Evolutionary conservation across 2,888 invertebrate genomes (phyloP).

Genomic region (Synanthedon tipuliformis): DNA sequence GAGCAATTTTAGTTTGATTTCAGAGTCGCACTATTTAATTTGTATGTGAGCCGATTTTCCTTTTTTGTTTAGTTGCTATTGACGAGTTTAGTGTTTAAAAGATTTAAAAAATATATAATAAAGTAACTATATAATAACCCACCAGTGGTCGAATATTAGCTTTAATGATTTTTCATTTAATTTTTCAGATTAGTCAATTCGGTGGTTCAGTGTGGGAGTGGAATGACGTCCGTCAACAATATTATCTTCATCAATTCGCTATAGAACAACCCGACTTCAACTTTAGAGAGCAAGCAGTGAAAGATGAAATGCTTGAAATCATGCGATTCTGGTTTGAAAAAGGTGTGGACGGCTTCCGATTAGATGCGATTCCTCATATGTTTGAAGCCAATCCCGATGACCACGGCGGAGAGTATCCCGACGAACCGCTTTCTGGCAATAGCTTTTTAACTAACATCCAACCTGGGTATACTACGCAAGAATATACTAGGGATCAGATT

Average conservation of each 20-base stretch:
- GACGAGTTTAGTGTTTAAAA: too few relatives aligned
- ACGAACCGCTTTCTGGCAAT: constrained; percentile 61
- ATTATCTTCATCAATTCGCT: constrained; percentile 77
- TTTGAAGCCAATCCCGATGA: constrained; percentile 62
- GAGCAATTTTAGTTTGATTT: too few relatives aligned
- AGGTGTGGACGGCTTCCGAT: constrained; percentile 82
- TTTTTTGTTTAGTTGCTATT: too few relatives aligned
- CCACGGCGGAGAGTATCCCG: constrained; percentile 44
- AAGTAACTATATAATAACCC: too few relatives aligned
- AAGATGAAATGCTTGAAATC: constrained; percentile 68
- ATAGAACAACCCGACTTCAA: constrained; percentile 76
- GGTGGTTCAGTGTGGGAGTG: constrained; percentile 78
- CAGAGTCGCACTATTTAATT: too few relatives aligned
- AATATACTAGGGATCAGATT: constrained; percentile 72
- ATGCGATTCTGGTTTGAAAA: constrained; percentile 79
- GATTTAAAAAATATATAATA: constrained; percentile 1
- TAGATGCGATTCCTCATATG: constrained; percentile 74
- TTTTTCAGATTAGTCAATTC: constrained; percentile 60
- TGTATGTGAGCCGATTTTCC: too few relatives aligned
- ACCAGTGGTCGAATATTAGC: not conserved
- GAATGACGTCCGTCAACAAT: constrained; percentile 72
- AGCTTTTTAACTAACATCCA: constrained; percentile 55
- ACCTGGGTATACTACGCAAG: constrained; percentile 69
- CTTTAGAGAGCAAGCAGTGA: constrained; percentile 70
- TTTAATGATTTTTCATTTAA: not conserved